Conservation (phyloP, 2,113 vertebrate species). For the Chroicocephalus ridibundus region DNA sequence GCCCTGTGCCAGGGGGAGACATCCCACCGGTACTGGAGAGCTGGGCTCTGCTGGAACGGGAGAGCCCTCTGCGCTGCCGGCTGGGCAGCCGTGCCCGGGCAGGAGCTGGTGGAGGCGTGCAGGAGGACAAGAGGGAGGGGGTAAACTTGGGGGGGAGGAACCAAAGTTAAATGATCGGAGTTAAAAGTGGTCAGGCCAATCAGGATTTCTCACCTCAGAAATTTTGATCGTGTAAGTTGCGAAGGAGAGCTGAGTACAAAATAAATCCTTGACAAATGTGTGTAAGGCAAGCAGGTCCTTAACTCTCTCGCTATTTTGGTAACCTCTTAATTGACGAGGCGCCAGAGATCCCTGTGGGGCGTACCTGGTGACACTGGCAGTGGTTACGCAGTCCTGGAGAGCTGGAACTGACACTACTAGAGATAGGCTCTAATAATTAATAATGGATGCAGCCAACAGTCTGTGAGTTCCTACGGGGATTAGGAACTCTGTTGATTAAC, state of each 20-base stretch:
- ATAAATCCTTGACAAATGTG: background rate
- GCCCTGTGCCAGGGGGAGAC: background rate
- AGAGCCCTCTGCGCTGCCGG: background rate
- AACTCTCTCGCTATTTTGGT: background rate
- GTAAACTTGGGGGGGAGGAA: rapidly evolving
- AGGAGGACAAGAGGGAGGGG: background rate
- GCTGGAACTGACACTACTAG: background rate
- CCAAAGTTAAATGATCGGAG: rapidly evolving
- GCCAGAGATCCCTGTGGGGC: background rate
- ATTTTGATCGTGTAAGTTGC: rapidly evolving
- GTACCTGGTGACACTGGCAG: background rate
- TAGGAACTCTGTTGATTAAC: conserved; percentile 60
- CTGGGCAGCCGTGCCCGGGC: background rate
- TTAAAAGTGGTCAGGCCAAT: background rate
- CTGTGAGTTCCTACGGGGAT: conserved; percentile 33
- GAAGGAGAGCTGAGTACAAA: background rate
- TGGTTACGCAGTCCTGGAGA: background rate
- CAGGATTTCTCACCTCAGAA: background rate
- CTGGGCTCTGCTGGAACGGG: background rate
- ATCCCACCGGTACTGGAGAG: background rate
- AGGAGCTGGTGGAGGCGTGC: background rate
- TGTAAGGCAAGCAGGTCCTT: background rate
- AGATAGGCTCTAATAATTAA: conserved; percentile 21
- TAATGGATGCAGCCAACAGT: conserved; percentile 34
- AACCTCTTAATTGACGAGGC: background rate